Evolutionary conservation across 2,888 invertebrate genomes (phyloP).

Genomic region (Diogma glabrata): DNA sequence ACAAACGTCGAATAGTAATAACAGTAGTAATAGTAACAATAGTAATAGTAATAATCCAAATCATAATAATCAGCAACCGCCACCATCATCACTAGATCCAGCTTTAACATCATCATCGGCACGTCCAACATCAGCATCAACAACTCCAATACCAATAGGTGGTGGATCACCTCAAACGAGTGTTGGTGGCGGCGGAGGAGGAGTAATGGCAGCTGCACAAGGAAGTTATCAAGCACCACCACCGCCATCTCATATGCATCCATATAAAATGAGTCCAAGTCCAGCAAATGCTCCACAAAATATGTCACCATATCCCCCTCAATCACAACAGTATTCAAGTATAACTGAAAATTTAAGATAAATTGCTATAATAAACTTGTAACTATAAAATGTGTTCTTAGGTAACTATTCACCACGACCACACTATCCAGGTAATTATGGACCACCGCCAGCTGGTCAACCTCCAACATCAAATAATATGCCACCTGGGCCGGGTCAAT

Average conservation of each 20-base stretch:
- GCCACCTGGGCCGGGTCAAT: conserved; percentile 37
- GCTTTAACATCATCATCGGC: conserved; percentile 13
- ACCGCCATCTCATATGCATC: conserved; percentile 36
- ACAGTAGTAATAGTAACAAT: conserved; percentile 7
- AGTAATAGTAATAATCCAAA: conserved; percentile 3
- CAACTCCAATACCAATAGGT: no score
- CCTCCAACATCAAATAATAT: conserved; percentile 27
- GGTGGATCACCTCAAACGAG: conserved; percentile 35
- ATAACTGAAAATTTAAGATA: no score
- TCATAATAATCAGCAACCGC: conserved; percentile 24
- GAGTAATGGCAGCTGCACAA: conserved; percentile 13
- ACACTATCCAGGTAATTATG: conserved; percentile 45
- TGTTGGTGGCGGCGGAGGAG: conserved; percentile 19
- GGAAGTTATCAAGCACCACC: conserved; percentile 23
- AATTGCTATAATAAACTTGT: not conserved
- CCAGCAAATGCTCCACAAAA: conserved; percentile 42
- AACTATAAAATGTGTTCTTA: conserved; percentile 13
- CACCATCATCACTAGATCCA: conserved; percentile 13
- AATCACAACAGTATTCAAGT: conserved; percentile 44
- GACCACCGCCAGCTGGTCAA: conserved; percentile 40
- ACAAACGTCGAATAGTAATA: conserved; percentile 8
- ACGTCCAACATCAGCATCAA: conserved; percentile 29
- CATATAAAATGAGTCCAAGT: conserved; percentile 51
- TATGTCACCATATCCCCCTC: conserved; percentile 44
- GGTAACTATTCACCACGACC: conserved; percentile 38